phyloP scores from a whole-genome alignment of 2,797 vertebrate genomes.

The Erpetoichthys calabaricus region DNA sequence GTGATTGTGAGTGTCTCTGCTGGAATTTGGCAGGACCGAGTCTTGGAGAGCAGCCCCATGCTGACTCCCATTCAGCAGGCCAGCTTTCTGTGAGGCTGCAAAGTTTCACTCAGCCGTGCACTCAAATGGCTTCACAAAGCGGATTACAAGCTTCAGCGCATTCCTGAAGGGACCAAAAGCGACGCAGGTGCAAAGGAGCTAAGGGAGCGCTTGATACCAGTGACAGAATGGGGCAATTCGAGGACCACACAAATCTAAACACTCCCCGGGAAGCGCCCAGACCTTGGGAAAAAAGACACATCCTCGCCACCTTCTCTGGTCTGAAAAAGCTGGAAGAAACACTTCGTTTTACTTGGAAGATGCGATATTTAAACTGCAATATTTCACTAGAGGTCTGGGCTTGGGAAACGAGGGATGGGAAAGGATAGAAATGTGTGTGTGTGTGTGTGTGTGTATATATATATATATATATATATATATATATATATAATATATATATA shows the following conservation, averaged over 20 bases:
- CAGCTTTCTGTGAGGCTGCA: conserved; percentile 82
- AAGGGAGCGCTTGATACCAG: conserved; percentile 66
- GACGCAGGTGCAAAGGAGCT: conserved; percentile 87
- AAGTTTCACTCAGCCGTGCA: conserved; percentile 93
- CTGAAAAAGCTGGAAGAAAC: no score
- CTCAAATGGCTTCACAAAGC: conserved; percentile 97
- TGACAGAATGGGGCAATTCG: conserved; percentile 66
- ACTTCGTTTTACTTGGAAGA: no score
- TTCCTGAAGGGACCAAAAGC: conserved; percentile 93
- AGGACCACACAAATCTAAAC: conserved; percentile 80
- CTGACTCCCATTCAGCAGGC: conserved; percentile 85
- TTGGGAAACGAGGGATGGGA: no score
- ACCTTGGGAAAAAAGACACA: conserved; percentile 61
- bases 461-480: no score
- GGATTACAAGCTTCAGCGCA: conserved; percentile 98
- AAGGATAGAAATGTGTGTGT: no score
- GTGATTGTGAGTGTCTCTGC: conserved; percentile 90
- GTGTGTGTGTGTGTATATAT: no score
- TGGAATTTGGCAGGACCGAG: conserved; percentile 88
- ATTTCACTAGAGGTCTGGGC: no score
- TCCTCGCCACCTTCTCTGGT: conserved; percentile 48
- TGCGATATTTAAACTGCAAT: no score
- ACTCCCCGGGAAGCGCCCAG: conserved; percentile 53
- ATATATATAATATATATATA: no score
- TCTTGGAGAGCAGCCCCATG: conserved; percentile 87